Evolutionary conservation across 2,113 vertebrate genomes (phyloP).

Genomic region (Varanus komodoensis): DNA sequence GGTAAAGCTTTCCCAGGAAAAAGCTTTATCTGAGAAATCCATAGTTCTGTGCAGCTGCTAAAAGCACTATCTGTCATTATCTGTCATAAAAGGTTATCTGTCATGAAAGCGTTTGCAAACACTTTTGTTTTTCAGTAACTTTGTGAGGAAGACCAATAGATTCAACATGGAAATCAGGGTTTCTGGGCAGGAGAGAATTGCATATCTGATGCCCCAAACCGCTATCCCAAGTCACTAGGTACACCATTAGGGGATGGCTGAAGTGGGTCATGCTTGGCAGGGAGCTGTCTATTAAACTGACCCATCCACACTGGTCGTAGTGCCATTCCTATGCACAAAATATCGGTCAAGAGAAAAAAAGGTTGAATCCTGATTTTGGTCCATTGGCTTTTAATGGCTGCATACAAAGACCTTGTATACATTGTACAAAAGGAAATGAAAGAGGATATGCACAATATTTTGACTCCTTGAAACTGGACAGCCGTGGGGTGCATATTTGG

Average conservation of each 20-base stretch:
- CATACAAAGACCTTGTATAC: background rate
- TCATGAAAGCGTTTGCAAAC: background rate
- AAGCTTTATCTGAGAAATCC: background rate
- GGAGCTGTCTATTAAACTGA: background rate
- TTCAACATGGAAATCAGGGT: background rate
- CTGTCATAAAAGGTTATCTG: background rate
- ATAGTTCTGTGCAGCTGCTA: background rate
- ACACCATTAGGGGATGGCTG: background rate
- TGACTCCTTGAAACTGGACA: background rate
- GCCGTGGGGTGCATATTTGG: background rate
- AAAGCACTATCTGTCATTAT: background rate
- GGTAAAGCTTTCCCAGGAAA: background rate
- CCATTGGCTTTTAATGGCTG: too few species aligned
- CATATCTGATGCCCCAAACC: background rate
- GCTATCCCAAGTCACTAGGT: background rate
- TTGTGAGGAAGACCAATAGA: background rate
- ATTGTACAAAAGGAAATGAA: background rate
- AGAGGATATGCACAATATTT: background rate
- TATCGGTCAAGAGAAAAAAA: background rate
- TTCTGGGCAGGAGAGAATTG: background rate
- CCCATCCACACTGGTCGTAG: background rate
- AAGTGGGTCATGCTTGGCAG: too few species aligned
- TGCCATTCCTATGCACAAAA: background rate
- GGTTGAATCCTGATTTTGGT: background rate
- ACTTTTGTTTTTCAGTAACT: background rate